Evolutionary conservation across 2,888 invertebrate species (phyloP), one percentile per base, ranked within the genome.

Genomic region (Cancer borealis): DNA sequence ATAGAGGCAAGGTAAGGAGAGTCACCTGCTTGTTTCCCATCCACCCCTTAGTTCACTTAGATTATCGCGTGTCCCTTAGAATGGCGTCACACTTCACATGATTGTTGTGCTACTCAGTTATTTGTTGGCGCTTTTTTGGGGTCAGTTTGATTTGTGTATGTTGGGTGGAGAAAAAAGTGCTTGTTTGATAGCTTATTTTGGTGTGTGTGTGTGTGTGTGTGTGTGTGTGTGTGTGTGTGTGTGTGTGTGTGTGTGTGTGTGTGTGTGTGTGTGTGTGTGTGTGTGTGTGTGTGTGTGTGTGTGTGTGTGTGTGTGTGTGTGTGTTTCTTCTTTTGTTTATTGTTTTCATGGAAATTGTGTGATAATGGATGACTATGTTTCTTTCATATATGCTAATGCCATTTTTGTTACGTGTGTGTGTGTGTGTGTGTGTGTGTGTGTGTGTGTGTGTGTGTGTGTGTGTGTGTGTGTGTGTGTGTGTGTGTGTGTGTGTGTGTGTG

Each of bases 1-100:
- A 84, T 30, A 47, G 54, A 49, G 87, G 92, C 14, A 92, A 92
- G 84, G 92, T 92, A 30, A 92, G 92, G 10, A 2, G 54, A 17
- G 21, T 10, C 84, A 84, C 3, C 84, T 39, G 39, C n/a, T 14
- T n/a, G 60, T 17, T 60, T 60, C 21, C 54, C 14, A 17, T 17
- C 54, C 60, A 60, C 4, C 60, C 17, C 60, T 60, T 60, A 17
- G 3, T 60, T 45, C n/a, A 5, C 39, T 87, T 21, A 30, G 30
- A 1, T 26, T 21, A 87, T 30, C 2, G 39, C 39, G 39, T 39
- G 39, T 39, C 39, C 39, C 39, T 39, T 39, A 39, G 39, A 39
- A 2, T 39, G 39, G 39, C 39, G 39, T 1, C 39, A 39, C 39
- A 39, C 39, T 39, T 39, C 39, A 5, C 17, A 14, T 60, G 2